phyloP scores from a whole-genome alignment of 2,888 invertebrate genomes.

The Lycia hirtaria region DNA sequence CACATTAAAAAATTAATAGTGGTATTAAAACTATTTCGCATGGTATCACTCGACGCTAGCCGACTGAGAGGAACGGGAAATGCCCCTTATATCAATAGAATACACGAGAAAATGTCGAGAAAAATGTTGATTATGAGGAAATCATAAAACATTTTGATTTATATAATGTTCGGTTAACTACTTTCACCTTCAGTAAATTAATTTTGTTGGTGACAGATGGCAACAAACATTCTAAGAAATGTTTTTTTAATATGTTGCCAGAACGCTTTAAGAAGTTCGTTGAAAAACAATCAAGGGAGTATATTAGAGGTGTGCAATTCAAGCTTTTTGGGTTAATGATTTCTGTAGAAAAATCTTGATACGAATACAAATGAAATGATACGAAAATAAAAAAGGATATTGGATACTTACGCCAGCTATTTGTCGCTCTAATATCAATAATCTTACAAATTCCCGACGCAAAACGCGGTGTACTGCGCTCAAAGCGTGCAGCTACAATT shows the following conservation, averaged over 20 bases:
- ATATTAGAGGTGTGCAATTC: conserved; percentile 14
- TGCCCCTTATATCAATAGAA: conserved; percentile 75
- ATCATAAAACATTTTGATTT: conserved; percentile 72
- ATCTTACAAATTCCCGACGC: too few species aligned
- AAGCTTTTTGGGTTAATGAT: conserved; percentile 24
- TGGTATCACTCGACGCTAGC: conserved; percentile 62
- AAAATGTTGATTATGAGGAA: conserved; percentile 69
- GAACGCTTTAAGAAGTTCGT: conserved; percentile 22
- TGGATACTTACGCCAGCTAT: too few species aligned
- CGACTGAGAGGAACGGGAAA: conserved; percentile 76
- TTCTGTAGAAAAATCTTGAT: conserved; percentile 5
- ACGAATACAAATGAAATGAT: background rate
- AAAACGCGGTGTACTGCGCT: too few species aligned
- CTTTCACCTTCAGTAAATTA: conserved; percentile 35
- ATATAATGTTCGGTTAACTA: conserved; percentile 42
- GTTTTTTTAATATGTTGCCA: conserved; percentile 13
- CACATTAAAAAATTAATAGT: conserved; percentile 79
- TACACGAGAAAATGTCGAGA: conserved; percentile 68
- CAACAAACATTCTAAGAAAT: conserved; percentile 19
- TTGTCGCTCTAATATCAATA: too few species aligned
- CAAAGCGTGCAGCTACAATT: too few species aligned
- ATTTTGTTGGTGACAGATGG: conserved; percentile 30
- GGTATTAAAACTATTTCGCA: conserved; percentile 81
- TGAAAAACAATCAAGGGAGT: conserved; percentile 25
- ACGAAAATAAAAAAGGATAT: too few species aligned